Conservation (phyloP, 1,140 invertebrate genomes). For the Drosophila gunungcola region DNA sequence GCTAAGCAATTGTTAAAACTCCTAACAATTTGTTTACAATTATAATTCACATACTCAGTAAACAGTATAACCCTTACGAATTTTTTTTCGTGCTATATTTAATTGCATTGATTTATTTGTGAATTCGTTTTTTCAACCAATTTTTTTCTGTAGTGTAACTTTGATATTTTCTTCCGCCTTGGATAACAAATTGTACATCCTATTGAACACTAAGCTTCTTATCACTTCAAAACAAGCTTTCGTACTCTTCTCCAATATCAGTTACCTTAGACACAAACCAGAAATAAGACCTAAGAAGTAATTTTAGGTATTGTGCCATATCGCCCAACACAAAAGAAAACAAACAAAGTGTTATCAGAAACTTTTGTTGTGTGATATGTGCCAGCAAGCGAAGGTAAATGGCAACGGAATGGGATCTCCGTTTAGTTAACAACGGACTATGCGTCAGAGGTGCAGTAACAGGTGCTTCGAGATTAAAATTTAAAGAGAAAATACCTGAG, state of each 20-base stretch:
- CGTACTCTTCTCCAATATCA: background rate
- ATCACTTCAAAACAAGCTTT: constrained; percentile 27
- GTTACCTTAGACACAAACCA: constrained; percentile 61
- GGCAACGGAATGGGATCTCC: constrained; percentile 27
- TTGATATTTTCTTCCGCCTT: constrained; percentile 10
- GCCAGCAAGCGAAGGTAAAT: constrained; percentile 23
- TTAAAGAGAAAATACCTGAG: constrained; percentile 17
- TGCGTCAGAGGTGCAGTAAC: constrained; percentile 60
- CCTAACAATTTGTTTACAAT: too few relatives aligned
- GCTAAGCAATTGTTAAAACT: too few relatives aligned
- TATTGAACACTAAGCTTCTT: constrained; percentile 1
- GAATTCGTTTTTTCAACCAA: background rate
- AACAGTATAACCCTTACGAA: too few relatives aligned
- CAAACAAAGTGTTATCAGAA: constrained; percentile 64
- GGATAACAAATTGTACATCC: constrained; percentile 9
- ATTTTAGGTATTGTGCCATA: constrained; percentile 40
- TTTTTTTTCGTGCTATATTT: too few relatives aligned
- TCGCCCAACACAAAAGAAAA: constrained; percentile 34
- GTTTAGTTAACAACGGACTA: constrained; percentile 58
- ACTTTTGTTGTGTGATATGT: constrained; percentile 49
- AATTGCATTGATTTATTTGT: too few relatives aligned
- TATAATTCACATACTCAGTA: too few relatives aligned
- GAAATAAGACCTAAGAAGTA: constrained; percentile 16
- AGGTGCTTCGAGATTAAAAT: constrained; percentile 21
- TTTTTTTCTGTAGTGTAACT: background rate